phyloP scores from a whole-genome alignment of 1,140 invertebrate genomes.

The Acyrthosiphon pisum region DNA sequence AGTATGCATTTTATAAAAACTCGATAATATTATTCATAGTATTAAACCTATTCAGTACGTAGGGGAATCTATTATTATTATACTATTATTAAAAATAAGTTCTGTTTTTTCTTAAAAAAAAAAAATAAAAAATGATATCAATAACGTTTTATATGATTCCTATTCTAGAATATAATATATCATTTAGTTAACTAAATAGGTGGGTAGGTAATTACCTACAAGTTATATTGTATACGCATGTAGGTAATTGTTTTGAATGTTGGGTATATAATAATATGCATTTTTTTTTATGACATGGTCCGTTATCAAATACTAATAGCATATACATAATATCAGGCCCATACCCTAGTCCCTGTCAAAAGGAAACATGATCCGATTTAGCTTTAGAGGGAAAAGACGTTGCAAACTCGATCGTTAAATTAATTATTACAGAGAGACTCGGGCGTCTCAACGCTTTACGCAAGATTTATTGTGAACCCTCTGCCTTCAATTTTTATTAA shows the following conservation, averaged over 20 bases:
- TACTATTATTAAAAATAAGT: neutral
- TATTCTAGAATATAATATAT: neutral
- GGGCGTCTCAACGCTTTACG: neutral
- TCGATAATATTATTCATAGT: neutral
- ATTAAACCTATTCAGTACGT: neutral
- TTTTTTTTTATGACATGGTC: neutral
- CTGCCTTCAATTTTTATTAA: conserved; percentile 32
- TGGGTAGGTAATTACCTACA: neutral
- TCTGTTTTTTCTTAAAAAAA: neutral
- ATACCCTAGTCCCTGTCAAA: neutral
- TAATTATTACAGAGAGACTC: neutral
- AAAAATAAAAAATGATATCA: neutral
- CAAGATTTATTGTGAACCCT: neutral
- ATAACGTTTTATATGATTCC: neutral
- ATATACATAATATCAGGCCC: neutral
- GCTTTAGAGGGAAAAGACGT: neutral
- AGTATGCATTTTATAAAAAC: neutral
- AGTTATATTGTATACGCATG: neutral
- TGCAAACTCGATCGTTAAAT: conserved; percentile 25
- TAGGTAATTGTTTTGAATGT: neutral
- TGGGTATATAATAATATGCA: neutral
- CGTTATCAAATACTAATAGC: neutral
- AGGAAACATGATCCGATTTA: conserved; percentile 20
- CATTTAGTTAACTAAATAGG: too few species aligned
- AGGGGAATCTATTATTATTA: neutral